Evolutionary conservation across 2,113 vertebrate genomes (phyloP), one percentile per base, ranked within the genome.

Genomic region (Elanoides forficatus): DNA sequence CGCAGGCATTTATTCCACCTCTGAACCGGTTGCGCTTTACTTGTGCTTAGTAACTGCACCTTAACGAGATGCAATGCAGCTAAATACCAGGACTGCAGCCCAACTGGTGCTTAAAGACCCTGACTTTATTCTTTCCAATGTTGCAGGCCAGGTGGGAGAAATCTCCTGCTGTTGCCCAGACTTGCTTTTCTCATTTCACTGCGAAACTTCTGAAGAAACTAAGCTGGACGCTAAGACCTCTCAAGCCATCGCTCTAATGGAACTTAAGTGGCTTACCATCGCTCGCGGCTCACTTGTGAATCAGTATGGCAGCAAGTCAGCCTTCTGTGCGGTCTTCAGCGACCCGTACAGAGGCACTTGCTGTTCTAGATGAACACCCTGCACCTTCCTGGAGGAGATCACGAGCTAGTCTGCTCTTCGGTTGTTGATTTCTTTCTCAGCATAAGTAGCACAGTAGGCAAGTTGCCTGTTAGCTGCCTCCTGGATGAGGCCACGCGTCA

Each of bases 121-220:
- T 30, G 79, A 48, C 74, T 68, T 88, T 65, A 76, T 29, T 90
- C 90, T 94, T 91, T 85, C 58, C 92, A 56, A 25, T 67, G 67
- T 95, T 90, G 70, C 97, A 90, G 88, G 84, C 75, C 71, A 40
- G 89, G 81, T 76, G 93, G 70, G 66, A 78, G 47, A 36, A 75
- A 55, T 76, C 43, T 86, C 42, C 52, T 94, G 50, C 55, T 68
- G 74, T 67, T 84, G 63, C 74, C 65, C 86, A 86, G 73, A 36
- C 55, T 94, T 16, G 5, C 76, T 93, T 88, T 91, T 90, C 52
- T 84, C 17, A 47, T 80, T 71, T 95, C 81, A 52, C 60, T 72
- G 79, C 22, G 68, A 94, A 47, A 47, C 67, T 70, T 30, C 70
- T 75, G 15, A 85, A 96, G 95, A 91, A 87, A 9, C 48, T 73